Percentiles rank a stretch among this genome's conserved stretches.
Conservation (phyloP, 1,140 invertebrate species). For the Sminthurides bifidus region DNA sequence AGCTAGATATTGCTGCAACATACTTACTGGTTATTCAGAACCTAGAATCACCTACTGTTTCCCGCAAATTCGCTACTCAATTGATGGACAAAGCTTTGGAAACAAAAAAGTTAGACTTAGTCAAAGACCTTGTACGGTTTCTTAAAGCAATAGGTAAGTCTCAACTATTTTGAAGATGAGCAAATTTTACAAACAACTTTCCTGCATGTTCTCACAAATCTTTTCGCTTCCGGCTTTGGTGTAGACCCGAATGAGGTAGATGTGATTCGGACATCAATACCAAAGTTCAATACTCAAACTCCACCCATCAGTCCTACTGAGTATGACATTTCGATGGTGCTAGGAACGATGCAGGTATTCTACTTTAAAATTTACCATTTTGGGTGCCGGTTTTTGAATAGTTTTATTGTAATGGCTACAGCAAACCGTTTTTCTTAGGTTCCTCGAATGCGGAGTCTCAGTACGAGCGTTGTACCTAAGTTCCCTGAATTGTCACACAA, state of each 20-base stretch:
- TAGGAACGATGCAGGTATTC: slow-evolving; percentile 68
- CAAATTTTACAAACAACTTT: too few species aligned
- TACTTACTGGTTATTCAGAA: slow-evolving; percentile 95
- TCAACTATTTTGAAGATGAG: too few species aligned
- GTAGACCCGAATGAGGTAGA: slow-evolving; percentile 79
- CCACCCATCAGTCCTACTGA: slow-evolving; percentile 67
- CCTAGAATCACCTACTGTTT: slow-evolving; percentile 72
- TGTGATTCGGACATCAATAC: slow-evolving; percentile 61
- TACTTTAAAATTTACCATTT: too few species aligned
- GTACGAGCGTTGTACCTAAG: slow-evolving; percentile 32
- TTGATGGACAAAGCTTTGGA: slow-evolving; percentile 89
- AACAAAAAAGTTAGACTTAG: slow-evolving; percentile 81
- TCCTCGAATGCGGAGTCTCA: slow-evolving; percentile 29
- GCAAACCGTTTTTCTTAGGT: slow-evolving; percentile 9
- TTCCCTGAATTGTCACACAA: slow-evolving; percentile 30
- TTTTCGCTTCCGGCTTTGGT: too few species aligned
- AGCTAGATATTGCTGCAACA: slow-evolving; percentile 67
- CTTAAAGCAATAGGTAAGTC: slow-evolving; percentile 71
- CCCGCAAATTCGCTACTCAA: slow-evolving; percentile 81
- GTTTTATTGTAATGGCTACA: too few species aligned
- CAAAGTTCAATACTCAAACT: slow-evolving; percentile 53
- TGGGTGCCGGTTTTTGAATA: background rate
- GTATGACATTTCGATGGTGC: slow-evolving; percentile 69
- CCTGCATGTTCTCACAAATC: too few species aligned
- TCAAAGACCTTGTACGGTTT: slow-evolving; percentile 86